Percentiles rank a stretch among this genome's conserved stretches.
phyloP scores from a whole-genome alignment of 2,113 vertebrate species.

The Bos javanicus region DNA sequence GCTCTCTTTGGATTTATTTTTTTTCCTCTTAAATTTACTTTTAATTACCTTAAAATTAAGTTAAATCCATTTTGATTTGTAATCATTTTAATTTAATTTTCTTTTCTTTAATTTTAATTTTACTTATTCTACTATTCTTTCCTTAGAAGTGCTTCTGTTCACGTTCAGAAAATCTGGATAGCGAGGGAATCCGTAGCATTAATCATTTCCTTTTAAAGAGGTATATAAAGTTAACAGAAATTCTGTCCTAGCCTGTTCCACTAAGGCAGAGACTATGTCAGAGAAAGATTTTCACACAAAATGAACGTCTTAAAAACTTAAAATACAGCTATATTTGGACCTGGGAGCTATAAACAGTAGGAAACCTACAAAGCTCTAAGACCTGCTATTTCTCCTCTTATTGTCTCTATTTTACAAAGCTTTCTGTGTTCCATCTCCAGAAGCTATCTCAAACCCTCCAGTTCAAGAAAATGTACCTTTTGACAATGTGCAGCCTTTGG shows the following conservation, averaged over 20 bases:
- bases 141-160: background rate
- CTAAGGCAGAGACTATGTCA: constrained; percentile 3
- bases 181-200: background rate
- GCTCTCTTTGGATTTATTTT: background rate
- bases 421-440: background rate
- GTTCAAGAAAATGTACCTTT: constrained; percentile 23
- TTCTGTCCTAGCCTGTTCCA: background rate
- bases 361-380: constrained; percentile 44
- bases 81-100: background rate
- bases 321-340: constrained; percentile 57
- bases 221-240: background rate
- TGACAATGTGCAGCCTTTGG: background rate
- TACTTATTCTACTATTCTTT: background rate
- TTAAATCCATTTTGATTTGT: background rate
- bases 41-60: background rate
- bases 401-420: constrained; percentile 27
- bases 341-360: constrained; percentile 48
- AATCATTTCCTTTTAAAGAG: constrained; percentile 15
- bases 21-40: background rate
- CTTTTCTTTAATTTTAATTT: background rate
- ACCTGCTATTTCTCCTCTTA: background rate
- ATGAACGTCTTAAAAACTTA: constrained; percentile 50
- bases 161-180: constrained; percentile 16
- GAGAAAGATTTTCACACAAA: constrained; percentile 52
- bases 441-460: background rate